Percentiles rank a stretch among this genome's conserved stretches.
phyloP scores from a whole-genome alignment of 2,797 vertebrate genomes.

The Microhierax caerulescens region DNA sequence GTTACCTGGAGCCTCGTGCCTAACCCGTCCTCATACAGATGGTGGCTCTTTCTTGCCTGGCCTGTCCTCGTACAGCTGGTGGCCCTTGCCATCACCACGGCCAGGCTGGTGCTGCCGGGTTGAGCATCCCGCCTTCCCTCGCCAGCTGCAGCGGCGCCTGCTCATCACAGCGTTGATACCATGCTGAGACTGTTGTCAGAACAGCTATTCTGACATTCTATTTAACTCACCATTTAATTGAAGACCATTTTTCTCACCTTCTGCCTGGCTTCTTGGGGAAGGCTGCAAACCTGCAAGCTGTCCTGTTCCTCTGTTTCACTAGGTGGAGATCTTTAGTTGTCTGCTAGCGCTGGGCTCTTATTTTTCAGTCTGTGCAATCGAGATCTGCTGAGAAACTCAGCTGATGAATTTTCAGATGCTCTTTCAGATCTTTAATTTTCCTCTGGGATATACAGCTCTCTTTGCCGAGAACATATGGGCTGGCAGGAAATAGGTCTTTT shows the following conservation, averaged over 20 bases:
- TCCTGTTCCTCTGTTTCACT: background rate
- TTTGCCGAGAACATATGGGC: background rate
- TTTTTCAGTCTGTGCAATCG: background rate
- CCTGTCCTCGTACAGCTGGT: background rate
- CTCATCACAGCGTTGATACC: rapidly evolving
- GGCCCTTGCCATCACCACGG: rapidly evolving
- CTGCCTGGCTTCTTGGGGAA: background rate
- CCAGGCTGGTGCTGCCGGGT: background rate
- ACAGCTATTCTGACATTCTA: background rate
- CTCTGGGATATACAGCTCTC: background rate
- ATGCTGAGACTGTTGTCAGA: background rate
- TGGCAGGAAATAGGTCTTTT: constrained; percentile 17
- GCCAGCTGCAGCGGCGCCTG: background rate
- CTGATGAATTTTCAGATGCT: constrained; percentile 30
- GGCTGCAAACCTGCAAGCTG: background rate
- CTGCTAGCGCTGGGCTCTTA: background rate
- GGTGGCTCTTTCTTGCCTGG: rapidly evolving
- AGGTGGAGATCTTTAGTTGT: constrained; percentile 62
- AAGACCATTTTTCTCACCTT: background rate
- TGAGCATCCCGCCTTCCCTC: rapidly evolving
- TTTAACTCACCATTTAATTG: background rate
- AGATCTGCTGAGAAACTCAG: background rate
- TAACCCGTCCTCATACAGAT: background rate
- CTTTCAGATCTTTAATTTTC: constrained; percentile 28
- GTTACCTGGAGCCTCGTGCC: rapidly evolving